These are phyloP conservation scores for Anhinga rufa DNA, from an alignment of 2,113 vertebrate genomes.

Conservation along the genomic window DNA sequence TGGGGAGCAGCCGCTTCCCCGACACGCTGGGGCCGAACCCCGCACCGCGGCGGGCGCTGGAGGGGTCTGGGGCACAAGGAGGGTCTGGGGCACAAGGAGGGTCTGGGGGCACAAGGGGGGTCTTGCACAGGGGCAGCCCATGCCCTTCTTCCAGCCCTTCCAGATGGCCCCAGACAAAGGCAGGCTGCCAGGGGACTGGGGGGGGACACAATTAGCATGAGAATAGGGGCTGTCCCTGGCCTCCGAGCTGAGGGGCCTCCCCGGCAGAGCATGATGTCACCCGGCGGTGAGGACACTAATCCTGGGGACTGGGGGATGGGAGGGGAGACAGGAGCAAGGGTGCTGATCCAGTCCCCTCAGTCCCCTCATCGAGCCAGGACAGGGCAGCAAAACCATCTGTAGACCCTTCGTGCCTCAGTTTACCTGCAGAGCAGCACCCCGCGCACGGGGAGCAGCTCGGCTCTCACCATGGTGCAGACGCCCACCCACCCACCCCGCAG, in stretches of 20 bases:
- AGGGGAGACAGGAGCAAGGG: neutral
- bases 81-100: neutral
- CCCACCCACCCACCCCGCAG: neutral
- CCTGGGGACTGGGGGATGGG: neutral
- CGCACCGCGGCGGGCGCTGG: accelerated
- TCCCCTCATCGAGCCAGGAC: accelerated
- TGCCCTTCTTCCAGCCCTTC: slow-evolving; percentile 5
- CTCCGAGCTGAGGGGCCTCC: neutral
- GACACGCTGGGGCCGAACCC: too few species aligned
- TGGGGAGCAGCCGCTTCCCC: neutral
- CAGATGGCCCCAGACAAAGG: slow-evolving; percentile 71
- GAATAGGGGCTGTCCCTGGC: slow-evolving; percentile 54
- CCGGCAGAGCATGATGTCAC: slow-evolving; percentile 69
- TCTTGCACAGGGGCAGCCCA: neutral
- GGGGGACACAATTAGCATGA: slow-evolving; percentile 72
- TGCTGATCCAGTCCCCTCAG: accelerated
- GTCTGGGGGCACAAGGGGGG: neutral
- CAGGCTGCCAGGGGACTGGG: neutral
- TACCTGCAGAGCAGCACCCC: neutral
- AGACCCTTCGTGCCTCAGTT: neutral
- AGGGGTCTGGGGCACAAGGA: neutral
- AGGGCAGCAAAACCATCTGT: accelerated
- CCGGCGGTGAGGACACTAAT: neutral
- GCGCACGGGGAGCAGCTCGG: too few species aligned
- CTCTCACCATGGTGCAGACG: accelerated